A percentile compares a stretch with the other conserved stretches of the same genome.
These are phyloP conservation scores for Panthera uncia DNA, from an alignment of 2,113 vertebrate species.

Conservation along the genomic window DNA sequence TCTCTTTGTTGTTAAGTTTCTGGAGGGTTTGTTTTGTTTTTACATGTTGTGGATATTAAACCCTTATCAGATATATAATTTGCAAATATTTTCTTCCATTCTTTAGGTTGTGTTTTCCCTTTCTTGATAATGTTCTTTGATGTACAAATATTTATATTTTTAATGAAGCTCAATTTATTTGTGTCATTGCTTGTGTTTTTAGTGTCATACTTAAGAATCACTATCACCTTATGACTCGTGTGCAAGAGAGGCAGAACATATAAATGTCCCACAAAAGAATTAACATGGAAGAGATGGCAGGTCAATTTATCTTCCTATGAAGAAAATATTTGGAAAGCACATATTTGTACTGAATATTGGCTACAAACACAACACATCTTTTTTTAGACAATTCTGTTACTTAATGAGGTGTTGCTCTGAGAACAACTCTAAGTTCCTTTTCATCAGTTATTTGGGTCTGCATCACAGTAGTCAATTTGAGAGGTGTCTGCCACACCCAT, in stretches of 20 bases:
- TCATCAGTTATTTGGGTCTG: neutral
- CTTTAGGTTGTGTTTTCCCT: neutral
- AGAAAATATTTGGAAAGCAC: neutral
- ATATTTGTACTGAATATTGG: neutral
- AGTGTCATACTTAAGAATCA: neutral
- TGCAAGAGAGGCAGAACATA: neutral
- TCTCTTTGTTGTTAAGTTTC: neutral
- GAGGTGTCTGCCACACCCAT: neutral
- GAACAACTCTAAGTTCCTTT: neutral
- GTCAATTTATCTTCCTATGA: neutral
- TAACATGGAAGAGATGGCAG: neutral
- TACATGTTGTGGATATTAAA: neutral
- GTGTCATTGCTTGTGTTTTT: neutral
- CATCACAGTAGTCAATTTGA: neutral
- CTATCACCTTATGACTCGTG: neutral
- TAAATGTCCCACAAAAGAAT: neutral
- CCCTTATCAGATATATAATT: neutral
- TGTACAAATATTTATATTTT: neutral
- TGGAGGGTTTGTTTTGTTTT: neutral
- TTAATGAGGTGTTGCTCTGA: neutral
- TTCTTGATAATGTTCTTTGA: neutral
- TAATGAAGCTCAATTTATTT: neutral
- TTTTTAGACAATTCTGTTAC: neutral
- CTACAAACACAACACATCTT: neutral
- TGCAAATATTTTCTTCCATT: neutral